Evolutionary conservation across 2,113 vertebrate genomes (phyloP), one percentile per base, ranked within the genome.

Genomic region (Ranitomeya variabilis): DNA sequence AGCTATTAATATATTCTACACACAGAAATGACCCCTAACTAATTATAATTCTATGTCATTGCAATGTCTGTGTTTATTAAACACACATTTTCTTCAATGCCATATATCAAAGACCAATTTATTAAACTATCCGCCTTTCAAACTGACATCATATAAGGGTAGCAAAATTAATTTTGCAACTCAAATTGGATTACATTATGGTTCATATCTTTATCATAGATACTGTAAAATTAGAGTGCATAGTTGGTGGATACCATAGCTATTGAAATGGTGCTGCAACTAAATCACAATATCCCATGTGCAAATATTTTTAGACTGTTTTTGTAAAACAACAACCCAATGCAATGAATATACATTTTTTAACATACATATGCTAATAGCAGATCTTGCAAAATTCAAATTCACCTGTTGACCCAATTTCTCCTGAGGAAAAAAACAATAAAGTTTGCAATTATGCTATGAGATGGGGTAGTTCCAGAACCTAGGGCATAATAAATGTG

Each of bases 1-100:
- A 90, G 84, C 92, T 93, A 93, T 94, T 92, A 59, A 80, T 12
- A 80, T 59, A 21, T 59, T 59, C 59, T 26, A 26, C n/a, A 59
- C 12, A 7, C 71, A 74, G 9, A 74, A 45, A 7, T 74, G 31
- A 74, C 71, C 31, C 16, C 31, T 19, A 66, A 66, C 21, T n/a
- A 51, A 74, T 31, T 15, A 7, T 31, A 74, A 45, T 18, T 45
- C 16, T 37, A 45, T 1, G 16, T 73, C 14, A 7, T 16, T 45
- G 37, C 26, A 18, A 31, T 9, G 15, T 37, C 7, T 18, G 13
- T 73, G 37, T 71, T 71, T 71, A 37, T 74, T 37, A 45, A 71
- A 51, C 15, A 73, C 14, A 45, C 71, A 45, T 45, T 74, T 74
- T 15, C 15, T 74, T 45, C 7, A 19, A 7, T 45, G 31, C 15